These are phyloP conservation scores for Dreissena polymorpha DNA, from an alignment of 1,140 invertebrate genomes.

Conservation along the genomic window DNA sequence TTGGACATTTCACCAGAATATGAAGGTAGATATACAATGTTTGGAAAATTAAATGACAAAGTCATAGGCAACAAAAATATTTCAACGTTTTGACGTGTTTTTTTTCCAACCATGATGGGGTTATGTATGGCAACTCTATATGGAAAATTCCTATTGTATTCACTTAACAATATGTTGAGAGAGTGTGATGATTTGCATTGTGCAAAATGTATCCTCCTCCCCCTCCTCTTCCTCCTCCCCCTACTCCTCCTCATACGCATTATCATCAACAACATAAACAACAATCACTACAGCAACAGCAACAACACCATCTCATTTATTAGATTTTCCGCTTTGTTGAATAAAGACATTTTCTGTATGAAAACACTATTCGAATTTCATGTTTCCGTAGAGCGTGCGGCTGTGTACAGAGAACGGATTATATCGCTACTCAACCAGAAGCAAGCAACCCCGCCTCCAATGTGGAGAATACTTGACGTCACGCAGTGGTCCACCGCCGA, in stretches of 20 bases:
- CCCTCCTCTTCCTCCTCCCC: background rate
- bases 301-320: background rate
- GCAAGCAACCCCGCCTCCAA: background rate
- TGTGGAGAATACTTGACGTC: background rate
- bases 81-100: background rate
- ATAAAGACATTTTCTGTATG: background rate
- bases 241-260: too few species aligned
- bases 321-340: background rate
- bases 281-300: background rate
- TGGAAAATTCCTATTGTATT: background rate
- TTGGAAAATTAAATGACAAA: background rate
- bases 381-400: background rate
- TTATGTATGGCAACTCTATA: background rate
- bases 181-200: background rate
- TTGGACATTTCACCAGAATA: constrained; percentile 24
- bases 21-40: constrained; percentile 3
- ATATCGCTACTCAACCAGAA: background rate
- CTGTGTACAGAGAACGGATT: background rate
- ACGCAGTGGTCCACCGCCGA: background rate
- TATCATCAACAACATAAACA: background rate
- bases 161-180: too few species aligned
- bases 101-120: background rate
- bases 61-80: background rate
- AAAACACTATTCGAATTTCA: background rate
- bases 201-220: too few species aligned